These are phyloP conservation scores for Budorcas taxicolor DNA, from an alignment of 2,113 vertebrate species.

Conservation along the genomic window DNA sequence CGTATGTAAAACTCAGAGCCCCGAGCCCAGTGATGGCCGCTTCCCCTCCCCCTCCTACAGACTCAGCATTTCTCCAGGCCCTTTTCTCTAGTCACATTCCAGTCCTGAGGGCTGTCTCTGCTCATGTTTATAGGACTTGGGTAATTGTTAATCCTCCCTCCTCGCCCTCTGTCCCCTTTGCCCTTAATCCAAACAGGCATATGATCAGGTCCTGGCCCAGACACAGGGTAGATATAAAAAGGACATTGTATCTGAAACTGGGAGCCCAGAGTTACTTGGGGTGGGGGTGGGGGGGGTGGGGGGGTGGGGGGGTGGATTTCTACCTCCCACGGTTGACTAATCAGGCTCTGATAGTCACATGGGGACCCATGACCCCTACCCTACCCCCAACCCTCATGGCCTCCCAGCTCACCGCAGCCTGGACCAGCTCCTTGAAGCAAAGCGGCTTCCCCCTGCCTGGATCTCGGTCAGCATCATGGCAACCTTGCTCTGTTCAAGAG, in stretches of 20 bases:
- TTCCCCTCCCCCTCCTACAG: not conserved
- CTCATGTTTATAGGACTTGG: constrained; percentile 39
- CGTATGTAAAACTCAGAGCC: not conserved
- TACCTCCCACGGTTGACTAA: constrained; percentile 43
- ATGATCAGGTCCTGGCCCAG: constrained; percentile 55
- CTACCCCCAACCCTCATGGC: constrained; percentile 4
- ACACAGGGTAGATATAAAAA: constrained; percentile 52
- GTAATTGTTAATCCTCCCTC: constrained; percentile 44
- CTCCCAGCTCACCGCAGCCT: not conserved
- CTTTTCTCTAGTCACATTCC: not conserved
- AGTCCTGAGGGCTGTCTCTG: not conserved
- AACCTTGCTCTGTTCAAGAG: not conserved
- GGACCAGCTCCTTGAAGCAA: not conserved
- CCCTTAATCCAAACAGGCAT: constrained; percentile 63
- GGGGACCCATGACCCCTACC: constrained; percentile 25
- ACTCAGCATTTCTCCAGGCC: not conserved
- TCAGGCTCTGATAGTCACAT: constrained; percentile 51
- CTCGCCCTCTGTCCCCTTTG: constrained; percentile 40
- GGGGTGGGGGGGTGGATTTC: not conserved
- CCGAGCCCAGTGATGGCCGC: not conserved
- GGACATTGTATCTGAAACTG: constrained; percentile 63
- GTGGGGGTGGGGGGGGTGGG: not conserved
- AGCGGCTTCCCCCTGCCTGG: not conserved
- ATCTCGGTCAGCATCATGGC: not conserved
- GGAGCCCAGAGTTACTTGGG: constrained; percentile 10